phyloP scores from a whole-genome alignment of 1,140 invertebrate species.

The Aphelenchoides fujianensis region DNA sequence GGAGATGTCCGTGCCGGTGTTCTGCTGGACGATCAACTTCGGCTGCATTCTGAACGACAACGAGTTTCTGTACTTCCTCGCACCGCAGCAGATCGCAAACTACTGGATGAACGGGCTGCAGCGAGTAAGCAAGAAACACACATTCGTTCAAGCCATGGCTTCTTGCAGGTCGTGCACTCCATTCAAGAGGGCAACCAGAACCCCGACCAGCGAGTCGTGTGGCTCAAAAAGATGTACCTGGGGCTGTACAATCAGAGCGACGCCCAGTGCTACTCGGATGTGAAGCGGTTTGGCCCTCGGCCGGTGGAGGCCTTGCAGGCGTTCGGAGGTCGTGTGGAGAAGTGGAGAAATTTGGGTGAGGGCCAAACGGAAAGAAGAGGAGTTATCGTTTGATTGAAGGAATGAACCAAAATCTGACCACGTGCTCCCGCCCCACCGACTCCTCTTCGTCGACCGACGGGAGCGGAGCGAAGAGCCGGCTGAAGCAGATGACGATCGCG shows the following conservation, averaged over 20 bases:
- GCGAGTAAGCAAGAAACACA: neutral
- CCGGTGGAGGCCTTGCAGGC: constrained; percentile 67
- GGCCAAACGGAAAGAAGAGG: no score
- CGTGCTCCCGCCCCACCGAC: constrained; percentile 46
- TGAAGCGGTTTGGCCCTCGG: no score
- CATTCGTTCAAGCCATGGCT: constrained; percentile 63
- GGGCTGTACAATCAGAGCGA: constrained; percentile 82
- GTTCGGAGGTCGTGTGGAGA: constrained; percentile 74
- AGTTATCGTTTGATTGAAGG: no score
- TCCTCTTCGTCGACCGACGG: constrained; percentile 56
- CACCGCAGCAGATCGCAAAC: constrained; percentile 70
- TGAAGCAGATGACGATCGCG: constrained; percentile 59
- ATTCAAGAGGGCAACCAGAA: constrained; percentile 75
- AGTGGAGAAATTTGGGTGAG: constrained; percentile 58
- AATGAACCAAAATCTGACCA: constrained; percentile 42
- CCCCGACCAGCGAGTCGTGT: constrained; percentile 78
- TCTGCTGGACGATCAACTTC: constrained; percentile 65
- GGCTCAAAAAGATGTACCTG: constrained; percentile 86
- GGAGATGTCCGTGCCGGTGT: constrained; percentile 60
- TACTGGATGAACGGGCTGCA: constrained; percentile 4
- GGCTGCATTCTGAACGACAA: constrained; percentile 76
- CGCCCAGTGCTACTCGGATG: no score
- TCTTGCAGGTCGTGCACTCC: constrained; percentile 73
- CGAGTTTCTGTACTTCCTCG: constrained; percentile 77
- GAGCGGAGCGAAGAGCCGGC: constrained; percentile 50